Evolutionary conservation across 1,140 invertebrate genomes (phyloP), one percentile per base, ranked within the genome.

Genomic region (Polypedilum pembai): DNA sequence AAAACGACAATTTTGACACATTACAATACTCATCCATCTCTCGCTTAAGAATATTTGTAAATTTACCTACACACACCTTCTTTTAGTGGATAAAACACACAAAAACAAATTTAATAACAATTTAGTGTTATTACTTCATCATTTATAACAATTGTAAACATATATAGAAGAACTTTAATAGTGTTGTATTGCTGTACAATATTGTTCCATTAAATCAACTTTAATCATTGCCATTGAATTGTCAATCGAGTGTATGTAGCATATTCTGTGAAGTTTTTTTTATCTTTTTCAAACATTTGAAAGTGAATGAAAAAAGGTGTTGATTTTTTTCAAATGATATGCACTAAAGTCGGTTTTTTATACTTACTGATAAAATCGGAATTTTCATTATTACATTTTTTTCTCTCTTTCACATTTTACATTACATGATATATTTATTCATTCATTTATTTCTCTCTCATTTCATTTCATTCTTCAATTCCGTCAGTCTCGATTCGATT

Each of bases 401-500:
- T 56, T 56, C n/a, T 45, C n/a, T 56, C 12, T n/a, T 56, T n/a
- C 45, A 15, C 4, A 8, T 45, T 45, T 45, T 56, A n/a, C n/a
- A 56, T 56, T 56, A 56, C n/a, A n/a, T 56, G 45, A 56, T 56
- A 56, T 56, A 45, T 15, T 12, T 45, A 56, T 12, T 56, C 45
- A 56, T 56, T 56, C 15, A 56, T n/a, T 56, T n/a, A n/a, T 56
- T n/a, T n/a, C 12, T 56, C 15, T n/a, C 45, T n/a, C n/a, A 56
- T 56, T 56, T 56, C n/a, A 56, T 56, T n/a, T 15, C n/a, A 56
- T 56, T 33, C 24, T 56, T 56, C 45, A 56, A 56, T 56, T 56
- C n/a, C 12, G 12, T 15, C 45, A 56, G 45, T 56, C 45, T 56
- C n/a, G 45, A 45, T 10, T 45, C 41, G 15, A 12, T 56, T 56